phyloP scores from a whole-genome alignment of 2,797 vertebrate genomes.

The Dicrostonyx torquatus region DNA sequence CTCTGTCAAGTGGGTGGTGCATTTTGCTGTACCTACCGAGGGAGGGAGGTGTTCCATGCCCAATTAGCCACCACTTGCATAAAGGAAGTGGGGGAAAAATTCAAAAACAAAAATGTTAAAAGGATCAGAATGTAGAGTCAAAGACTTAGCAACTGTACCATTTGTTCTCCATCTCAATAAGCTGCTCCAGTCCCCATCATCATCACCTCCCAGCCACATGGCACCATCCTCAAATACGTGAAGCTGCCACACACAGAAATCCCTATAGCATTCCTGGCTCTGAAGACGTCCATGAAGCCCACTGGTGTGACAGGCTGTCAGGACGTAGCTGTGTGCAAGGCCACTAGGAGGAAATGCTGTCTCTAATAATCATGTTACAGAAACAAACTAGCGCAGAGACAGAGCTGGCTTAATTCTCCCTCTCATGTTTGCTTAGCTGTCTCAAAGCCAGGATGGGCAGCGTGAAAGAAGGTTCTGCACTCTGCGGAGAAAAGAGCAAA shows the following conservation, averaged over 20 bases:
- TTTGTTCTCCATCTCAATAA: slow-evolving; percentile 32
- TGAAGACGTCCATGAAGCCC: background rate
- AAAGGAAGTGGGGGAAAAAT: background rate
- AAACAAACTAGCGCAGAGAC: slow-evolving; percentile 54
- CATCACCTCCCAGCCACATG: fast-evolving
- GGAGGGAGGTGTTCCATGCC: background rate
- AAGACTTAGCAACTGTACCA: background rate
- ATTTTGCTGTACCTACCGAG: background rate
- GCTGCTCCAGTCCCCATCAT: background rate
- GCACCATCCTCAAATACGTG: background rate
- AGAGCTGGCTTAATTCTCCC: slow-evolving; percentile 60
- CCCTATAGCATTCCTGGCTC: background rate
- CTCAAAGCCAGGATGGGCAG: slow-evolving; percentile 55
- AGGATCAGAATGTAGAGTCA: background rate
- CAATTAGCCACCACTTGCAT: background rate
- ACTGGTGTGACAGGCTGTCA: background rate
- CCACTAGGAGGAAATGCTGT: background rate
- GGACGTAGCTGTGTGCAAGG: background rate
- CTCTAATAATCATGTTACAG: slow-evolving; percentile 73
- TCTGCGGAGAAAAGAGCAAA: slow-evolving; percentile 70
- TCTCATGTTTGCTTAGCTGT: slow-evolving; percentile 67
- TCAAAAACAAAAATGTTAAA: background rate
- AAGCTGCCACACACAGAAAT: background rate
- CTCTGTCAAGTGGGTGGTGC: too few species aligned
- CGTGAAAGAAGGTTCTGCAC: slow-evolving; percentile 42